These are phyloP conservation scores for Ricordea florida DNA, from an alignment of 92 coral and sea anemone species.

Conservation along the genomic window DNA sequence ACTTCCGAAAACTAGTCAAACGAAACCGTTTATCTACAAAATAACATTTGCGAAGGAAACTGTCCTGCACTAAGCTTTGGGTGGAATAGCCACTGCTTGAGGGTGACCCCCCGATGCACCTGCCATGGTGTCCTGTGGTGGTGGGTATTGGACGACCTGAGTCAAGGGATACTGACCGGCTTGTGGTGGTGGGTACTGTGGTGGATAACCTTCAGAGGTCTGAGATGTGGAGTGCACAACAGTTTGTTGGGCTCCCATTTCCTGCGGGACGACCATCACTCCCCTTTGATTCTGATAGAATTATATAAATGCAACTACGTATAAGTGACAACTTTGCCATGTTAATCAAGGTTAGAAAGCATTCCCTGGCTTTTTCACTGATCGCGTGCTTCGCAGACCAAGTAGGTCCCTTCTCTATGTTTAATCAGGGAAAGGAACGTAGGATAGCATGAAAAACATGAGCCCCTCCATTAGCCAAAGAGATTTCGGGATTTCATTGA, in stretches of 20 bases:
- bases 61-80: constrained; percentile 3
- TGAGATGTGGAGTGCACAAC: not conserved
- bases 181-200: not conserved
- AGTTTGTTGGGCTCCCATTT: constrained; percentile 1
- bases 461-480: no score
- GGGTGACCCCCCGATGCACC: not conserved
- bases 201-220: not conserved
- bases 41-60: not conserved
- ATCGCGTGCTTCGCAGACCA: no score
- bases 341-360: no score
- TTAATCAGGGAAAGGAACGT: no score
- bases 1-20: no score
- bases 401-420: no score
- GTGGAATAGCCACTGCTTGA: constrained; percentile 3
- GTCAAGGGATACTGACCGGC: constrained; percentile 13
- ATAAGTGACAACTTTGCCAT: no score
- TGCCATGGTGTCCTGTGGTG: constrained; percentile 19
- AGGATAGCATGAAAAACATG: no score
- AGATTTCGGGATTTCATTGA: no score
- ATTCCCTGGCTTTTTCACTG: no score
- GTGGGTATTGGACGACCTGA: constrained; percentile 2
- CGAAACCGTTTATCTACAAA: not conserved
- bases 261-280: constrained; percentile 33
- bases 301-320: no score
- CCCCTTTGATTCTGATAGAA: constrained; percentile 49